Evolutionary conservation across 1,140 invertebrate genomes (phyloP).

Genomic region (Vollenhovia emeryi): DNA sequence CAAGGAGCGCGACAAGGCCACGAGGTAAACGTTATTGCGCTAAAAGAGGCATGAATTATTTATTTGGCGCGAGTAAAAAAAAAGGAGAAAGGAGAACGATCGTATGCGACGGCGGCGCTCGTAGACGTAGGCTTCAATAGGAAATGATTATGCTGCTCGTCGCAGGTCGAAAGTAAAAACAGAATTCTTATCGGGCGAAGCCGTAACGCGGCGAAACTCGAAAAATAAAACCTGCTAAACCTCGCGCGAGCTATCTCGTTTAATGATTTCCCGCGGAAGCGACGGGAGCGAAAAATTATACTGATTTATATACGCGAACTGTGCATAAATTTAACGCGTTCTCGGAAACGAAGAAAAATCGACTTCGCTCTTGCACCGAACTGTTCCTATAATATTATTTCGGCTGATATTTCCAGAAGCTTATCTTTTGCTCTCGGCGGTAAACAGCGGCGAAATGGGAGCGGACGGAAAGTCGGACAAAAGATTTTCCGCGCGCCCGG

Average conservation of each 20-base stretch:
- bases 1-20: slow-evolving; percentile 74
- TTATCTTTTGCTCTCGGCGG: too few species aligned
- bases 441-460: not conserved
- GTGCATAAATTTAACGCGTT: not conserved
- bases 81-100: slow-evolving; percentile 64
- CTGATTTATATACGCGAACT: not conserved
- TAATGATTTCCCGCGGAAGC: not conserved
- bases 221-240: not conserved
- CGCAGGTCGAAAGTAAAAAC: slow-evolving; percentile 19
- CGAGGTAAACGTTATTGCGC: slow-evolving; percentile 74
- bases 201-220: not conserved
- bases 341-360: too few species aligned
- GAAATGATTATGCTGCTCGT: slow-evolving; percentile 34
- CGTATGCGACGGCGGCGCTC: slow-evolving; percentile 63
- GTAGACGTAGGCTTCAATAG: slow-evolving; percentile 57
- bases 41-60: slow-evolving; percentile 81
- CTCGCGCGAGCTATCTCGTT: not conserved
- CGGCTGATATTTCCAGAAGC: not conserved
- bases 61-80: slow-evolving; percentile 73
- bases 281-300: not conserved
- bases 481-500: slow-evolving; percentile 4
- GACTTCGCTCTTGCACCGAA: not conserved
- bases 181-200: not conserved
- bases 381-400: not conserved
- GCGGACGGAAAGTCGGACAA: not conserved